Evolutionary conservation across 2,113 vertebrate genomes (phyloP), one percentile per base, ranked within the genome.

Genomic region (Tringa solitaria): DNA sequence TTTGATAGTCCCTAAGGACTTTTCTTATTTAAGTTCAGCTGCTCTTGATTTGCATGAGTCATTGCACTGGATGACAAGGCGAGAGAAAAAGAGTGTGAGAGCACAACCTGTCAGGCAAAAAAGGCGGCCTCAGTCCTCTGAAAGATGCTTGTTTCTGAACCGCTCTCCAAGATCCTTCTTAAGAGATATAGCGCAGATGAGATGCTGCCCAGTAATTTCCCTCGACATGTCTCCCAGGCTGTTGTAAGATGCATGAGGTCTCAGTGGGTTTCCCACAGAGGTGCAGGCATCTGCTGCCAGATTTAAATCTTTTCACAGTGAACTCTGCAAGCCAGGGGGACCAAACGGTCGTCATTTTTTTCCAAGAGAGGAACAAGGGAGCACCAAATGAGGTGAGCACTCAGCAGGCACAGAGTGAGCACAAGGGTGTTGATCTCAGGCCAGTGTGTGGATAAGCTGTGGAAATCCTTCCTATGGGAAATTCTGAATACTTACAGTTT

Each of bases 41-140:
- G 77, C 82, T 95, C 19, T 75, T 94, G 90, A 87, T 96, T 91
- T 96, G 68, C 94, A 90, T 96, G 95, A 96, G 86, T 96, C 95
- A 96, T 27, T 3, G 5, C 64, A 20, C 57, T 70, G 75, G 51
- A 76, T 91, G 94, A 93, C 94, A 91, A 93, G 95, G 94, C 0
- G 70, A 95, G 87, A 94, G 65, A 79, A 93, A 74, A 78, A 60
- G 50, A 86, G 83, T 45, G 76, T 54, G 81, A 86, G 91, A 91
- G 76, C 41, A 60, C 57, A 87, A 37, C 39, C 61, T 87, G 93
- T 24, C 68, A 57, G 67, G 81, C 70, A 54, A 51, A 90, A 61
- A 5, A 70, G 59, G 60, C 26, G 32, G 46, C 45, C 76, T 88
- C 59, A 21, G 46, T 75, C n/a, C 72, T 68, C 59, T 33, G 87